phyloP scores from a whole-genome alignment of 2,797 vertebrate species.

The Lateolabrax maculatus region DNA sequence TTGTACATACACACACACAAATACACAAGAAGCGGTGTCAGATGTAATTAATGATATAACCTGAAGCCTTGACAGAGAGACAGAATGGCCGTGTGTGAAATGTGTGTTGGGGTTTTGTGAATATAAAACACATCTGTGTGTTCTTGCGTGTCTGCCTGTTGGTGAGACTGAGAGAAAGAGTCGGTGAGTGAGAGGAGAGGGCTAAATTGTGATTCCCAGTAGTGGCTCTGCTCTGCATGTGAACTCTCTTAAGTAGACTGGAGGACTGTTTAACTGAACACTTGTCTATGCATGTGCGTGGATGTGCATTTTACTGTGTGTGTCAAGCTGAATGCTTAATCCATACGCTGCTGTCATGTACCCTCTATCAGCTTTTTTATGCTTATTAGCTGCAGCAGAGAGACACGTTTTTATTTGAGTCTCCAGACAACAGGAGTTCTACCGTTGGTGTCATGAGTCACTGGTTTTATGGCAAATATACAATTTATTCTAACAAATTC shows the following conservation, averaged over 20 bases:
- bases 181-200: constrained; percentile 47
- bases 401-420: background rate
- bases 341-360: constrained; percentile 39
- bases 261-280: constrained; percentile 43
- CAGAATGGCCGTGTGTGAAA: constrained; percentile 35
- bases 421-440: constrained; percentile 17
- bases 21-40: constrained; percentile 62
- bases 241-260: constrained; percentile 71
- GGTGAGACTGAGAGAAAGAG: constrained; percentile 43
- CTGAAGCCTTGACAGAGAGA: constrained; percentile 64
- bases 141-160: constrained; percentile 38
- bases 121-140: constrained; percentile 43
- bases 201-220: constrained; percentile 71
- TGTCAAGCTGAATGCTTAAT: constrained; percentile 54
- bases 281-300: constrained; percentile 46
- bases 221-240: constrained; percentile 70
- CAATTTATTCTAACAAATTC: background rate
- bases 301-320: constrained; percentile 28
- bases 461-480: background rate
- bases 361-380: constrained; percentile 36
- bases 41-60: constrained; percentile 79
- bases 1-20: constrained; percentile 52
- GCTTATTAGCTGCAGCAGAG: constrained; percentile 33
- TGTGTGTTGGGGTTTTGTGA: constrained; percentile 26
- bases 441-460: background rate